phyloP scores from a whole-genome alignment of 2,113 vertebrate genomes.

The Scolopax mira region DNA sequence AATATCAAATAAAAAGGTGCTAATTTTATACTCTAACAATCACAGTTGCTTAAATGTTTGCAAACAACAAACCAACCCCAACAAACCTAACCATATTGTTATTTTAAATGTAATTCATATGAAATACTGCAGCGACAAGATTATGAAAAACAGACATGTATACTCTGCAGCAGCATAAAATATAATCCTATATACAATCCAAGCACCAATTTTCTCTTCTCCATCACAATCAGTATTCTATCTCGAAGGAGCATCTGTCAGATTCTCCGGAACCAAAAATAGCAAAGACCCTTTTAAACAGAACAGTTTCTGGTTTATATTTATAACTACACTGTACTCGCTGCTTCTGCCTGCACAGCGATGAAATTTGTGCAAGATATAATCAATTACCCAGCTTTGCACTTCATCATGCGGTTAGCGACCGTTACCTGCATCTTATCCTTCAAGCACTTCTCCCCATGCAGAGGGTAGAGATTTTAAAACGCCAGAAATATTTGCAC shows the following conservation, averaged over 20 bases:
- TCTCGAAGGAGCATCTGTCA: constrained; percentile 64
- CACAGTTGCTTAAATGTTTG: constrained; percentile 44
- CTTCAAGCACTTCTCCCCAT: constrained; percentile 47
- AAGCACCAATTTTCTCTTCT: constrained; percentile 49
- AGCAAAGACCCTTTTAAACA: constrained; percentile 61
- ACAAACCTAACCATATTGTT: not conserved
- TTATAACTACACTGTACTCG: constrained; percentile 43
- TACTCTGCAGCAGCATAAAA: constrained; percentile 50
- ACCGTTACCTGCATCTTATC: constrained; percentile 20
- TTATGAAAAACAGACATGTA: constrained; percentile 27
- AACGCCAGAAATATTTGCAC: constrained; percentile 70
- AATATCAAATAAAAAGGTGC: constrained; percentile 62
- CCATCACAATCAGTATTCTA: constrained; percentile 29
- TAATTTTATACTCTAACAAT: constrained; percentile 55
- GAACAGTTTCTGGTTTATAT: constrained; percentile 56
- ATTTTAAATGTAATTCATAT: constrained; percentile 15
- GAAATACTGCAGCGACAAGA: constrained; percentile 26
- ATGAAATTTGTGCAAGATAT: constrained; percentile 34
- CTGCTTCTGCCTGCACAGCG: constrained; percentile 3
- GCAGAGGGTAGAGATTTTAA: constrained; percentile 28
- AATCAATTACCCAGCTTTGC: constrained; percentile 63
- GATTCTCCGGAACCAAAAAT: constrained; percentile 66
- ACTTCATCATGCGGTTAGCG: constrained; percentile 57
- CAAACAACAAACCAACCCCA: constrained; percentile 24
- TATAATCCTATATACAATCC: constrained; percentile 40